Conservation (phyloP, 1,140 invertebrate genomes). For the Antheraea mylitta region DNA sequence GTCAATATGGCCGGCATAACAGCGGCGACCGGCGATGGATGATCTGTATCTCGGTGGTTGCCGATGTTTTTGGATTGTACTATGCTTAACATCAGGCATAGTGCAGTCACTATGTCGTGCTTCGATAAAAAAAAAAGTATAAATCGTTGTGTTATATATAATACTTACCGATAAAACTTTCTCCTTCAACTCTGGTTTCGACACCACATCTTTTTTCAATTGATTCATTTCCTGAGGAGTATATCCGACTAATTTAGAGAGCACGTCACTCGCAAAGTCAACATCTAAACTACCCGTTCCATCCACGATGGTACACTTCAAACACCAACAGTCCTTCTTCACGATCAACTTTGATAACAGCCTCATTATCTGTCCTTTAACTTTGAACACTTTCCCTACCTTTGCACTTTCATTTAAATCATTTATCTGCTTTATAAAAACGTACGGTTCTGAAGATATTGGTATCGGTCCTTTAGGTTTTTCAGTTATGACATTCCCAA, state of each 20-base stretch:
- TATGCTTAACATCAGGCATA: too few relatives aligned
- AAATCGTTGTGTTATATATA: not conserved
- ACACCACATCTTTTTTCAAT: conserved; percentile 52
- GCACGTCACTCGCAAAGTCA: conserved; percentile 59
- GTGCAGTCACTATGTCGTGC: too few relatives aligned
- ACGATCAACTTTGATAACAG: conserved; percentile 59
- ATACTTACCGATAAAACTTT: not conserved
- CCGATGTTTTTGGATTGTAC: too few relatives aligned
- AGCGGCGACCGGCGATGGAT: too few relatives aligned
- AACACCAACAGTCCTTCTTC: conserved; percentile 57
- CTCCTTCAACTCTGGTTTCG: conserved; percentile 33
- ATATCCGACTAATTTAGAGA: conserved; percentile 57
- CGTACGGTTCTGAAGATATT: conserved; percentile 52
- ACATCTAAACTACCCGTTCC: conserved; percentile 61
- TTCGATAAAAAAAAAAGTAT: too few relatives aligned
- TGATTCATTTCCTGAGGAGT: conserved; percentile 58
- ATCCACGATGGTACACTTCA: conserved; percentile 63
- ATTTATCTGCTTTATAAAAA: conserved; percentile 70
- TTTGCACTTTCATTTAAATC: conserved; percentile 42
- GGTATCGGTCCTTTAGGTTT: conserved; percentile 27
- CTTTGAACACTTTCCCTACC: conserved; percentile 51
- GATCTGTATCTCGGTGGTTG: too few relatives aligned
- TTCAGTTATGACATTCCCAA: conserved; percentile 11
- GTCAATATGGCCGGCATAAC: too few relatives aligned
- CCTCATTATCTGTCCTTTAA: conserved; percentile 66